Base-by-base conservation (phyloP, 2,113 vertebrate genomes). In the Nesospiza acunhae region DNA sequence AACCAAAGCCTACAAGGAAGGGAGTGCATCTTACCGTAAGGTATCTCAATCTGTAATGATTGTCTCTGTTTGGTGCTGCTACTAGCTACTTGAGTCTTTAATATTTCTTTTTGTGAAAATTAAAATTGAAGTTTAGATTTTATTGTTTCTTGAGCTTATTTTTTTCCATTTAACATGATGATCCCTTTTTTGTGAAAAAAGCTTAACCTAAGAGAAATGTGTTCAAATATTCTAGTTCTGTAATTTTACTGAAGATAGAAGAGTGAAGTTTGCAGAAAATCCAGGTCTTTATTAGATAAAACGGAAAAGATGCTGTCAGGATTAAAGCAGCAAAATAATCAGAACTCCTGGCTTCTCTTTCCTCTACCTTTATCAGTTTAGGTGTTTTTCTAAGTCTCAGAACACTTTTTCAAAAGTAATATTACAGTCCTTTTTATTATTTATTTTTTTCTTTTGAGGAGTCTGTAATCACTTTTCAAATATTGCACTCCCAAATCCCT, bases 261-360 rank as follows among this genome's bases (percentile, higher is more conserved):
- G 17, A 76, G 27, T 39, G 39, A 94, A 63, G 14, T 47, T 91
- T 73, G 12, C 52, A 47, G 52, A 47, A 73, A 91, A 72, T 75
- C 55, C 15, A 3, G 14, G 31, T 59, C 35, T 76, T 82, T 85
- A 41, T 88, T 28, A 46, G 50, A 42, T 35, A 21, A 88, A 84
- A 81, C 20, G 9, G 39, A 79, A 89, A 90, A 86, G 7, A 47
- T 70, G 23, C 7, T 86, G 23, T 81, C 68, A 81, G 67, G 31
- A 62, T 84, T 95, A 93, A 92, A 74, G 35, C 18, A 77, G 15
- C 7, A 83, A 92, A 90, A 90, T 77, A 80, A 88, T 69, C 41
- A 93, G 79, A 92, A 64, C 58, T 53, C 4, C 7, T 62, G 78
- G 18, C 26, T 84, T 83, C 46, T 80, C 44, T 80, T 89, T 75